Evolutionary conservation across 2,888 invertebrate genomes (phyloP).

Genomic region (Phyto melanocephala): DNA sequence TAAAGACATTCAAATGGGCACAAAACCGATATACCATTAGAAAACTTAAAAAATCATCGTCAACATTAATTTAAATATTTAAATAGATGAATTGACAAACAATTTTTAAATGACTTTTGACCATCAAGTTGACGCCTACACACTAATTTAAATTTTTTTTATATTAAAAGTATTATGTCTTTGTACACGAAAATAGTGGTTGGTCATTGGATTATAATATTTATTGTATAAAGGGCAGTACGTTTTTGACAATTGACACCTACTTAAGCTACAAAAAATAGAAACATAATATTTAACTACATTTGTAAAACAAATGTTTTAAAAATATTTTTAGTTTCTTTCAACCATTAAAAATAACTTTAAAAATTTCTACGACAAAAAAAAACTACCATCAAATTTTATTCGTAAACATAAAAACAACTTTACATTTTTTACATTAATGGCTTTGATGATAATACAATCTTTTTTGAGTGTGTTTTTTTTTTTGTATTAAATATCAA

Average conservation of each 20-base stretch:
- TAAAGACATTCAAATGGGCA: too few species aligned
- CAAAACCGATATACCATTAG: neutral
- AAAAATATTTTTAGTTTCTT: neutral
- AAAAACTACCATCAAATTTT: neutral
- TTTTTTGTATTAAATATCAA: neutral
- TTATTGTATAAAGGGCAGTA: neutral
- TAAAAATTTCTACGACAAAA: neutral
- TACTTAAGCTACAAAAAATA: neutral
- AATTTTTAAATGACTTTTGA: slow-evolving; percentile 39
- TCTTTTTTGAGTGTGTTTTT: neutral
- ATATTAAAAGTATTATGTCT: neutral
- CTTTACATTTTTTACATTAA: neutral
- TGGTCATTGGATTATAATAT: slow-evolving; percentile 3
- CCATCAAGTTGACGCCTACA: slow-evolving; percentile 53
- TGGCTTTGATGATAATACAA: slow-evolving; percentile 4
- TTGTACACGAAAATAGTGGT: neutral
- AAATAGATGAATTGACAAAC: slow-evolving; percentile 13
- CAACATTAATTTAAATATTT: slow-evolving; percentile 42
- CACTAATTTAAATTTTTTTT: neutral
- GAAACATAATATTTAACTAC: neutral
- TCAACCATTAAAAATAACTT: neutral
- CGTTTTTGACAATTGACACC: neutral
- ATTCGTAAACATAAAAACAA: neutral
- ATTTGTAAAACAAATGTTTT: neutral
- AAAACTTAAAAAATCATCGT: slow-evolving; percentile 28